phyloP scores from a whole-genome alignment of 2,113 vertebrate genomes.

The Meleagris gallopavo region DNA sequence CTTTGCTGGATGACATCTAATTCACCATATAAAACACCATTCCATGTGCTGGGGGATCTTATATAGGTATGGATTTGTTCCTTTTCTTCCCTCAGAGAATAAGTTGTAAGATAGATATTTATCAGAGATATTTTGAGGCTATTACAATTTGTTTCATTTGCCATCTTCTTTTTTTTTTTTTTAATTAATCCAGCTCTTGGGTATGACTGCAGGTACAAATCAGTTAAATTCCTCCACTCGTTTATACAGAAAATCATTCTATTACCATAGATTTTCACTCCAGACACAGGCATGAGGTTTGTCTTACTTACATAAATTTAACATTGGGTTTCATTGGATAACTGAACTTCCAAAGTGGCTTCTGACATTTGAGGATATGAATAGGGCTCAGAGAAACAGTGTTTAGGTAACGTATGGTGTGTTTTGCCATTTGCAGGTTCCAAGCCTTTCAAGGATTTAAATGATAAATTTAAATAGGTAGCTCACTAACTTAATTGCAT shows the following conservation, averaged over 20 bases:
- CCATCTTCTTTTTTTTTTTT: background rate
- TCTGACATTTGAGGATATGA: background rate
- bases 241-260: background rate
- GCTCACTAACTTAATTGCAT: constrained; percentile 32
- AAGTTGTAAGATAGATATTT: background rate
- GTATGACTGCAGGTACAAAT: background rate
- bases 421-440: background rate
- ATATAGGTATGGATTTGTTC: background rate
- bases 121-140: background rate
- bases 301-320: background rate
- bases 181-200: background rate
- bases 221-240: background rate
- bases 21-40: background rate
- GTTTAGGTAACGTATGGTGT: background rate
- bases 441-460: background rate
- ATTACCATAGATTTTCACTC: background rate
- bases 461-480: constrained; percentile 3
- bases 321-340: background rate
- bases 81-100: background rate
- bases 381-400: background rate
- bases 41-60: background rate
- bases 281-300: background rate
- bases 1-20: background rate
- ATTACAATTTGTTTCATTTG: background rate
- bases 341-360: background rate